These are phyloP conservation scores for Pinna nobilis DNA, from an alignment of 1,140 invertebrate genomes.

Conservation along the genomic window DNA sequence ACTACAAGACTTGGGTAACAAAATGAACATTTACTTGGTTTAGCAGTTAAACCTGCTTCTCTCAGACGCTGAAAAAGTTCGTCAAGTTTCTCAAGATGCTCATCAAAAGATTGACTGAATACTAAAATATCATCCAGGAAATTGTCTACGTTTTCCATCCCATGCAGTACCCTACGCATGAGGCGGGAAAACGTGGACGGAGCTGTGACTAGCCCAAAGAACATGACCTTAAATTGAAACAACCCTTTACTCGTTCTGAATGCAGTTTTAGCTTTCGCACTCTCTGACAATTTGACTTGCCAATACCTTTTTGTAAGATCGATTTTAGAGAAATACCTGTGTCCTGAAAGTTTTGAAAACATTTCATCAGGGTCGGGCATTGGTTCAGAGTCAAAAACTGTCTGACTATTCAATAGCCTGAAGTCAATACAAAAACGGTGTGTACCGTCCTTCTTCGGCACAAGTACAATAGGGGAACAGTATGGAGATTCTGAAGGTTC, in stretches of 20 bases:
- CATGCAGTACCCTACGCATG: too few species aligned
- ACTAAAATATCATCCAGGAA: conserved; percentile 49
- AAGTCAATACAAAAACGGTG: conserved; percentile 77
- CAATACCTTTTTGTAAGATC: conserved; percentile 43
- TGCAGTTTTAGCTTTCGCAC: too few species aligned
- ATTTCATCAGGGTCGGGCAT: conserved; percentile 51
- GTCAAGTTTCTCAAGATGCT: not conserved
- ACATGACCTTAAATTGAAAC: too few species aligned
- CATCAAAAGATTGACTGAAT: not conserved
- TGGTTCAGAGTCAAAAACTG: conserved; percentile 45
- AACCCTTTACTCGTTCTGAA: too few species aligned
- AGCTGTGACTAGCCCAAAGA: too few species aligned
- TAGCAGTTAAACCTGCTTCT: conserved; percentile 53
- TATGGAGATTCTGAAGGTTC: conserved; percentile 66
- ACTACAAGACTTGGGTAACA: not conserved
- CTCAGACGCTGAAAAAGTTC: conserved; percentile 7
- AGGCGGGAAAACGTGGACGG: too few species aligned
- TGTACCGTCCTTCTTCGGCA: conserved; percentile 73
- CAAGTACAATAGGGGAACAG: conserved; percentile 76
- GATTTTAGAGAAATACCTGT: conserved; percentile 21
- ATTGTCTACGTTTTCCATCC: conserved; percentile 28
- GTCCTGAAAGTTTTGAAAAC: conserved; percentile 6
- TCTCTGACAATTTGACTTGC: too few species aligned
- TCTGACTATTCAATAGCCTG: conserved; percentile 52
- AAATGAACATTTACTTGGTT: conserved; percentile 23